Base-by-base conservation (phyloP, 2,888 invertebrate species). In the Stenotaenia linearis region DNA sequence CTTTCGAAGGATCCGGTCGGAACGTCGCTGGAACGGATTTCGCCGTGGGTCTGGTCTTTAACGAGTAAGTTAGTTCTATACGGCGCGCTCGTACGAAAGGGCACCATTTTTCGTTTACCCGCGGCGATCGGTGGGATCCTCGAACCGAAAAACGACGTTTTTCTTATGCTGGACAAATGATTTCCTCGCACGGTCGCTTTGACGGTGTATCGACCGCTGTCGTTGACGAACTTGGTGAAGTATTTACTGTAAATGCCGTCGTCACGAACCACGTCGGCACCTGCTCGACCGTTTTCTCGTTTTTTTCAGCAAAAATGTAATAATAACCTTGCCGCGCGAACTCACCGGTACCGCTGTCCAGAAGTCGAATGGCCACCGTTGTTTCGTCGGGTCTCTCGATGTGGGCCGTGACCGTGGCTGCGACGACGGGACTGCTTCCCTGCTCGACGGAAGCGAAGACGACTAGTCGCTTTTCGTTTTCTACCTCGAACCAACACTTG, bases 1-100 rank as follows among this genome's bases (percentile, higher is more conserved):
- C 77, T 37, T 77, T 77, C 77, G 28, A 77, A 77, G 23, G 9
- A 12, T 77, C 77, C 77, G 7, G 77, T 77, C 2, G 77, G 77
- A 18, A 25, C 37, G 28, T 35, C 21, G 15, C 21, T 30, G 3
- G n/a, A 18, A 23, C 12, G 2, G 18, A 75, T 75, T 1, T 75
- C n/a, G n/a, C n/a, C n/a, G n/a, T n/a, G n/a, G n/a, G n/a, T n/a
- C n/a, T n/a, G n/a, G n/a, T n/a, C n/a, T n/a, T n/a, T n/a, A n/a
- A n/a, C n/a, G n/a, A n/a, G n/a, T n/a, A n/a, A n/a, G n/a, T n/a
- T n/a, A n/a, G n/a, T n/a, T n/a, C n/a, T n/a, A n/a, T n/a, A n/a
- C n/a, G n/a, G n/a, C n/a, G n/a, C n/a, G n/a, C n/a, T n/a, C n/a
- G n/a, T n/a, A n/a, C n/a, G n/a, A n/a, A n/a, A n/a, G n/a, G 56